Evolutionary conservation across 2,888 invertebrate genomes (phyloP), one percentile per base, ranked within the genome.

Genomic region (Exocentrus adspersus): DNA sequence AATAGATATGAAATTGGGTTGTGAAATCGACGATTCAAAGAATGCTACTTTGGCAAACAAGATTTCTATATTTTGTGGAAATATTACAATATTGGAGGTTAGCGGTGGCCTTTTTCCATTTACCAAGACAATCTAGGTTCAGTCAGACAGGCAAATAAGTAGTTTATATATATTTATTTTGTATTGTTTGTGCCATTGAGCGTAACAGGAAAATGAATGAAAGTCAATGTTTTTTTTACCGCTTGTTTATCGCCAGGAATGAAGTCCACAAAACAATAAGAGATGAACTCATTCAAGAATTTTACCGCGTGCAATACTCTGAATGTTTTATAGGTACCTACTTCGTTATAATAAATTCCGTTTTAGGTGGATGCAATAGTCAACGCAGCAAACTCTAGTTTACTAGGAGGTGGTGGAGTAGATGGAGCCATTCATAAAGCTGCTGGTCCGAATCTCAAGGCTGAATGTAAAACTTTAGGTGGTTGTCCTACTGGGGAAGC

Each of bases 371-470:
- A 95, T 84, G 92, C 90, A 0, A 94, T 96, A 73, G 94, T 95
- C 0, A 96, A 96, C 85, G 95, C 96, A 30, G 96, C 96, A 0
- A 96, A 96, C 82, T 86, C 86, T 0, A 80, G 82, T 16, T 83
- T 95, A 42, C 80, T 86, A 48, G 93, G 93, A 5, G 95, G 96
- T 19, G 94, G 94, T 21, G 95, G 95, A 79, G 95, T 96, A 16
- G 95, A 95, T 82, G 95, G 95, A 32, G 94, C 94, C 4, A 96
- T 96, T 75, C 95, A 96, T 78, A 81, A 86, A 65, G 92, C 90
- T 0, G 95, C 95, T 30, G 95, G 95, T 1, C 80, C 84, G 1
- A 78, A 83, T 48, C 84, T 93, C 46, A 84, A 86, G 79, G 85
- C 87, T 65, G 95, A 95, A 84, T 94, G 94, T 77, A 77, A 82